Percentiles rank a stretch among this genome's conserved stretches.
Conservation (phyloP, 2,888 invertebrate genomes). For the Dynastes hyllus region DNA sequence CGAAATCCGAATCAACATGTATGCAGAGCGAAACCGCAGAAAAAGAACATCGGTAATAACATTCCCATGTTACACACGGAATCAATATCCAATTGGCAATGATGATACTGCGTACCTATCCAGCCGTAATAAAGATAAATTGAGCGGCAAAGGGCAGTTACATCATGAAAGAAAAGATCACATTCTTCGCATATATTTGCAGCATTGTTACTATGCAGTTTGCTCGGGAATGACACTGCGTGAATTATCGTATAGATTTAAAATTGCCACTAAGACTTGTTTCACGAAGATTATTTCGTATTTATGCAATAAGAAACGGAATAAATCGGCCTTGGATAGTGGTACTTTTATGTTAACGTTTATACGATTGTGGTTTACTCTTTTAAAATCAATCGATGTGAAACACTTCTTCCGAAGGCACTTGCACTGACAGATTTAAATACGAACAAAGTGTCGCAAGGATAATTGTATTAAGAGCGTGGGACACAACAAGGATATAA, state of each 20-base stretch:
- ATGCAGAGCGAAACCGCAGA: conserved; percentile 40
- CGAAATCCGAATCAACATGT: conserved; percentile 18
- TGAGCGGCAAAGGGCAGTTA: conserved; percentile 56
- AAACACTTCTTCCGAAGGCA: conserved; percentile 5
- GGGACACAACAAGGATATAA: neutral
- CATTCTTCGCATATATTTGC: conserved; percentile 57
- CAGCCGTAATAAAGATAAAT: conserved; percentile 53
- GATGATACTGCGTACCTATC: conserved; percentile 43
- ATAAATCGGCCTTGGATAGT: conserved; percentile 16
- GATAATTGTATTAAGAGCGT: neutral
- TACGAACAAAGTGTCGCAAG: neutral
- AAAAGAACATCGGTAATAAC: conserved; percentile 28
- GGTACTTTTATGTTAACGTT: conserved; percentile 12
- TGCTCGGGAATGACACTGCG: conserved; percentile 32
- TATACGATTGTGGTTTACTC: conserved; percentile 16
- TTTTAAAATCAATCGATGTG: neutral
- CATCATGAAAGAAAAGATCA: conserved; percentile 56
- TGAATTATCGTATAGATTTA: conserved; percentile 45
- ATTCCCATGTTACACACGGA: conserved; percentile 30
- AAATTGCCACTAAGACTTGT: conserved; percentile 31
- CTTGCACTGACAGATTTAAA: neutral
- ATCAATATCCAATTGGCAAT: conserved; percentile 36
- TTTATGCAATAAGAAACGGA: conserved; percentile 26
- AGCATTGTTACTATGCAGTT: conserved; percentile 54
- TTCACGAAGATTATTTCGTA: conserved; percentile 34